Evolutionary conservation across 2,888 invertebrate genomes (phyloP).

Genomic region (Gymnocheta viridis): DNA sequence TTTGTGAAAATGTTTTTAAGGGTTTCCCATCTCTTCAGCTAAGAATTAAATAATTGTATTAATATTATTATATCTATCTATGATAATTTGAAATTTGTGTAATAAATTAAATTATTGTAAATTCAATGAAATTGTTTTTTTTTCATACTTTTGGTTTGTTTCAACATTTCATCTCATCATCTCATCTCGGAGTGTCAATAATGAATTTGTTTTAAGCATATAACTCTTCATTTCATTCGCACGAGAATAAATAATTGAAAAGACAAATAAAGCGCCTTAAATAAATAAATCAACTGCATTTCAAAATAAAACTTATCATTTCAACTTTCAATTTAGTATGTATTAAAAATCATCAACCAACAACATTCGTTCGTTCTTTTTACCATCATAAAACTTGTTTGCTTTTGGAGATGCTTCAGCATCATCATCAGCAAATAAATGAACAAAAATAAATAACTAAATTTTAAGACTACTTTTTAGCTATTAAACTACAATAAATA

Average conservation of each 20-base stretch:
- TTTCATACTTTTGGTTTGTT: background rate
- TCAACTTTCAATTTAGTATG: constrained; percentile 42
- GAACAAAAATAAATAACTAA: constrained; percentile 4
- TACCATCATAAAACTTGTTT: constrained; percentile 29
- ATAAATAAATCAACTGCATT: constrained; percentile 10
- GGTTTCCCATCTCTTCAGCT: background rate
- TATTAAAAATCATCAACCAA: background rate
- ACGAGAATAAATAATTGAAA: background rate
- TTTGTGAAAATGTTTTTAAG: background rate
- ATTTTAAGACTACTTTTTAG: background rate
- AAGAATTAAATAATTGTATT: background rate
- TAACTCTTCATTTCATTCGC: background rate
- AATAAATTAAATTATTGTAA: background rate
- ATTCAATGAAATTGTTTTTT: background rate
- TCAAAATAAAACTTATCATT: constrained; percentile 19
- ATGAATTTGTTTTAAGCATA: background rate
- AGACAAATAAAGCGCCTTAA: constrained; percentile 23
- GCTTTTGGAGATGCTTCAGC: background rate
- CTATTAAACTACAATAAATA: background rate
- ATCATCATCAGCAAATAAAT: constrained; percentile 4
- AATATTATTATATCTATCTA: constrained; percentile 4
- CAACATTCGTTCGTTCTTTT: too few relatives aligned
- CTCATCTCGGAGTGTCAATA: background rate
- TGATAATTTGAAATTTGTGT: background rate
- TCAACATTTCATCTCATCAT: too few relatives aligned